phyloP scores from a whole-genome alignment of 2,888 invertebrate species.

The Oscheius sp. region DNA sequence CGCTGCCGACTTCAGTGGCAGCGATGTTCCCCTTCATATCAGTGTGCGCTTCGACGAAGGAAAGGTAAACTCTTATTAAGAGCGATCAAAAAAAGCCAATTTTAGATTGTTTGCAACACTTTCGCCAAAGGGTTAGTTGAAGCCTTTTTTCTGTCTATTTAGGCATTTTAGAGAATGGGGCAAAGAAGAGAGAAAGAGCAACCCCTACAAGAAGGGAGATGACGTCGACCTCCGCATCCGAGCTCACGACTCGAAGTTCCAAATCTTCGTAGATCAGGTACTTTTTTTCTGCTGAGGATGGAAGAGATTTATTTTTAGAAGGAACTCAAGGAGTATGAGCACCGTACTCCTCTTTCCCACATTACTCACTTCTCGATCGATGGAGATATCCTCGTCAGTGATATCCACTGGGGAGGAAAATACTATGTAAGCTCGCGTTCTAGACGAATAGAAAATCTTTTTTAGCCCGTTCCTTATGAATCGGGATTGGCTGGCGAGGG shows the following conservation, averaged over 20 bases:
- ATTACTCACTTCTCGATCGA: constrained; percentile 69
- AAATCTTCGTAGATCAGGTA: constrained; percentile 63
- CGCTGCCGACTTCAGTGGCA: constrained; percentile 68
- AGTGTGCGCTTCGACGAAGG: constrained; percentile 62
- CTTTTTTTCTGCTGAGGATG: background rate
- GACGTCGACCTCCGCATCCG: constrained; percentile 68
- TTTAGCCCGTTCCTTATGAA: constrained; percentile 67
- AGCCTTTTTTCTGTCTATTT: too few species aligned
- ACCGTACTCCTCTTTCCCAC: constrained; percentile 64
- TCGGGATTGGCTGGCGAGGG: constrained; percentile 67
- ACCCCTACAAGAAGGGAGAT: constrained; percentile 69
- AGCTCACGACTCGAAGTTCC: constrained; percentile 68
- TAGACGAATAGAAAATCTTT: too few species aligned
- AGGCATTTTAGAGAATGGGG: constrained; percentile 71
- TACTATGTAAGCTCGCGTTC: constrained; percentile 65
- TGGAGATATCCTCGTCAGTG: constrained; percentile 65
- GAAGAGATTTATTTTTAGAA: constrained; percentile 48
- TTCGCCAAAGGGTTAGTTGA: constrained; percentile 69
- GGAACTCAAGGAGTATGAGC: constrained; percentile 69
- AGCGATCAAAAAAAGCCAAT: background rate
- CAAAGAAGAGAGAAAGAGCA: constrained; percentile 69
- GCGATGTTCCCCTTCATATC: constrained; percentile 69
- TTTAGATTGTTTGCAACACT: constrained; percentile 65
- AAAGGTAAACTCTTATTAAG: constrained; percentile 46
- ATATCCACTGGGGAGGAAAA: constrained; percentile 69